Conservation (phyloP, 2,797 vertebrate species). For the Mormyrus hasselquistii region DNA sequence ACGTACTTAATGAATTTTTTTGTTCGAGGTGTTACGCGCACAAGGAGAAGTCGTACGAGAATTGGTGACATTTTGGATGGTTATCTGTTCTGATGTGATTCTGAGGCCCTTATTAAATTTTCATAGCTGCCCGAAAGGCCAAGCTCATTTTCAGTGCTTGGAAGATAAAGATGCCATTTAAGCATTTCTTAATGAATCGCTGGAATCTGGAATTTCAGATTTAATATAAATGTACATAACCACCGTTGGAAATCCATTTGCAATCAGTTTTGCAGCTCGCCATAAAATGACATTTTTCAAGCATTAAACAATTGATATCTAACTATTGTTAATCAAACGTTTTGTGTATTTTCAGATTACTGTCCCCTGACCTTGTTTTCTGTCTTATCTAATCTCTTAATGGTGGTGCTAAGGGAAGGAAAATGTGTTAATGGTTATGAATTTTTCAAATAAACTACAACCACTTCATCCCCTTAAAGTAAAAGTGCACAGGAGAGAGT, state of each 20-base stretch:
- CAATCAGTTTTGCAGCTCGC: neutral
- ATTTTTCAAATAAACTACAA: neutral
- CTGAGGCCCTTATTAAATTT: neutral
- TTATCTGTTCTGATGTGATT: neutral
- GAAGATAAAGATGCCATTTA: neutral
- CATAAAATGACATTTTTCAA: neutral
- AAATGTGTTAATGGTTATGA: neutral
- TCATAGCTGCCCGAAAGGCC: neutral
- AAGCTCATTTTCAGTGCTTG: neutral
- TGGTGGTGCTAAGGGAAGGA: neutral
- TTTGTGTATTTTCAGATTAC: neutral
- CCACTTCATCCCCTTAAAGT: neutral
- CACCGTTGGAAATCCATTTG: neutral
- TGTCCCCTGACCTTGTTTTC: neutral
- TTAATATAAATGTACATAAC: neutral
- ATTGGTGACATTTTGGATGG: neutral
- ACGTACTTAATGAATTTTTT: neutral
- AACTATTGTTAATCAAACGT: neutral
- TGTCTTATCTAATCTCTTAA: slow-evolving; percentile 4
- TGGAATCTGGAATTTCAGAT: neutral
- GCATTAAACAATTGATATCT: neutral
- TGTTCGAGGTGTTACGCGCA: neutral
- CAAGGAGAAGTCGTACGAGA: neutral
- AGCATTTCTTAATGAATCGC: neutral
- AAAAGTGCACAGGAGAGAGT: neutral